Evolutionary conservation across 2,113 vertebrate genomes (phyloP).

Genomic region (Pleuronectes platessa): DNA sequence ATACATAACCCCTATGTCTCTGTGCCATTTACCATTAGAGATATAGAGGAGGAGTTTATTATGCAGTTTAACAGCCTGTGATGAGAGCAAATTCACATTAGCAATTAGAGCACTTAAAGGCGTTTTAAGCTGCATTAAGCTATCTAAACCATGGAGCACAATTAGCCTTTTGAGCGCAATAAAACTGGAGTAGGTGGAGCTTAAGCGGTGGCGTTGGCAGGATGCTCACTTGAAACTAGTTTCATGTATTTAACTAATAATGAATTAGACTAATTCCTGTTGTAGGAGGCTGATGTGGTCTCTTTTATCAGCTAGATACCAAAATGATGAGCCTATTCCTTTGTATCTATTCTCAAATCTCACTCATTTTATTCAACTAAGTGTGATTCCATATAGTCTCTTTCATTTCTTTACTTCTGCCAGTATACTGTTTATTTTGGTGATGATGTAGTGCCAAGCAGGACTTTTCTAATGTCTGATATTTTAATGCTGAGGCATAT

Average conservation of each 20-base stretch:
- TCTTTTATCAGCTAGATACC: conserved; percentile 8
- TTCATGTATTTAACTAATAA: conserved; percentile 24
- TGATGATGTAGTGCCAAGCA: no score
- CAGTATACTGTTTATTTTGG: not conserved
- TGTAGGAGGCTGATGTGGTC: conserved; percentile 8
- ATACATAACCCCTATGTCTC: conserved; percentile 8
- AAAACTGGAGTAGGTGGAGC: conserved; percentile 35
- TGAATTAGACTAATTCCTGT: conserved; percentile 4
- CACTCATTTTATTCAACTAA: not conserved
- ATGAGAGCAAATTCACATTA: conserved; percentile 51
- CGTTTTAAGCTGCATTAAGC: conserved; percentile 64
- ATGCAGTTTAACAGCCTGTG: conserved; percentile 54
- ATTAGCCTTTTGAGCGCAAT: conserved; percentile 53
- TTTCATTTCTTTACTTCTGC: not conserved
- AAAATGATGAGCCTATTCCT: conserved; percentile 4
- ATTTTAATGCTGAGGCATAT: no score
- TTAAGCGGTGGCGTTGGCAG: conserved; percentile 9
- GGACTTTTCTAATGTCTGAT: no score
- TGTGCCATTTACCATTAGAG: conserved; percentile 49
- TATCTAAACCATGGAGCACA: conserved; percentile 52
- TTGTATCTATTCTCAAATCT: conserved; percentile 5
- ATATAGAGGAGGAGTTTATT: conserved; percentile 50
- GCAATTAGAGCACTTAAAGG: conserved; percentile 71
- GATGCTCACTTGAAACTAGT: conserved; percentile 34
- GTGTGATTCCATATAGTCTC: not conserved